Evolutionary conservation across 2,113 vertebrate species (phyloP).

Genomic region (Leucoraja erinaceus): DNA sequence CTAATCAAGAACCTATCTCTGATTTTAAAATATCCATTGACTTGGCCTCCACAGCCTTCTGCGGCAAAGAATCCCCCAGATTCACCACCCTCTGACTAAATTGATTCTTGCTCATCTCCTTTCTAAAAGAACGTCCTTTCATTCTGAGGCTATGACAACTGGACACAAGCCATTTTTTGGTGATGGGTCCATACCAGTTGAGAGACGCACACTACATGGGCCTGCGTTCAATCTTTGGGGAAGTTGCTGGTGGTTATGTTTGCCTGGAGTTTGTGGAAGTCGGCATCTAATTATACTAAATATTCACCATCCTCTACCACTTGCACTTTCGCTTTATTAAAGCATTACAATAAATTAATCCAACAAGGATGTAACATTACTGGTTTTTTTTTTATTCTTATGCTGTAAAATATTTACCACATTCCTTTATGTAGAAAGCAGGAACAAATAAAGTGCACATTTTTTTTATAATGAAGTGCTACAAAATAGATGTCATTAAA

Average conservation of each 20-base stretch:
- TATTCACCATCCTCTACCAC: not conserved
- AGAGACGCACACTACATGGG: not conserved
- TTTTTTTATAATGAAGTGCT: not conserved
- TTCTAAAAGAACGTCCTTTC: too few species aligned
- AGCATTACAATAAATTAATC: not conserved
- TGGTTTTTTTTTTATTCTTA: not conserved
- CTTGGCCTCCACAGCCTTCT: too few species aligned
- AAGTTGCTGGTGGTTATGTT: not conserved
- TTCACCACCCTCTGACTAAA: too few species aligned
- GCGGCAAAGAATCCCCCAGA: too few species aligned
- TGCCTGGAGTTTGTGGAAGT: too few species aligned
- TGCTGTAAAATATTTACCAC: not conserved
- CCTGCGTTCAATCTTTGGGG: not conserved
- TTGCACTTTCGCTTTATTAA: not conserved
- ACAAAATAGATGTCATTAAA: slow-evolving; percentile 1
- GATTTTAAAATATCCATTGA: too few species aligned
- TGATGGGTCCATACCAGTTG: not conserved
- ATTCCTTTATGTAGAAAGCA: not conserved
- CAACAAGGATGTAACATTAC: not conserved
- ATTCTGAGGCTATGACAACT: too few species aligned
- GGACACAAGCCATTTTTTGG: too few species aligned
- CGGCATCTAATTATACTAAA: not conserved
- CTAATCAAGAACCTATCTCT: too few species aligned
- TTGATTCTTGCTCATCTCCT: too few species aligned
- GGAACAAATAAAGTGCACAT: not conserved